Base-by-base conservation (phyloP, 2,888 invertebrate genomes). In the Agonopterix subpropinquella region DNA sequence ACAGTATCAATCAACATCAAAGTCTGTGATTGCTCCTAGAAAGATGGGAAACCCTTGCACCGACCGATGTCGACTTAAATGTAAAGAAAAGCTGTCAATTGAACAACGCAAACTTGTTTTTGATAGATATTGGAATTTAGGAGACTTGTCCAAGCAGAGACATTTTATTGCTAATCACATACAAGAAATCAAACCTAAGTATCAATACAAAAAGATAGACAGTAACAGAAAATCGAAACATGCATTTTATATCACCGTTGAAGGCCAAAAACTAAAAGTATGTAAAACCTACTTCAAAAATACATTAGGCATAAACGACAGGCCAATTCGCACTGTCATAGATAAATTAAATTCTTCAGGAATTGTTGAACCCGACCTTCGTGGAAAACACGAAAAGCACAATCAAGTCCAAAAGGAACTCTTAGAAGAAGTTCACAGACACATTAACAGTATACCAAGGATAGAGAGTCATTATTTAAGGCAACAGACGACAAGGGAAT, bases 351-450 rank as follows among this genome's bases (percentile, higher is more conserved):
- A n/a, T 1, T 43, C 47, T 28, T 4, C 11, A 1, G 53, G 51
- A n/a, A 10, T 51, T 39, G 44, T 54, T 13, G 39, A 45, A 10
- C 45, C 13, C 4, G 54, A 52, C 42, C 41, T 44, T 4, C 51
- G 54, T 52, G 54, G 54, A 44, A 51, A 52, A 54, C 52, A 54
- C 37, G 43, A 42, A 11, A 41, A 51, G 45, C 54, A 49, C 42
- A 44, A 47, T 43, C 50, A 44, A 44, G 11, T 49, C 50, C 46
- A 35, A 48, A 54, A 45, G 50, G 47, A 53, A 49, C 50, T 36
- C 54, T 13, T 13, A 13, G 13, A 13, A 36, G 54, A 49, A 44
- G 53, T 56, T 50, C 35, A 44, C 41, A 41, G 48, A 41, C 55
- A 53, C 39, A 57, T 53, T 11, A 57, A 51, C 10, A 41, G 45